Percentiles rank a stretch among this genome's conserved stretches.
phyloP scores from a whole-genome alignment of 2,113 vertebrate species.

The Aplodontia rufa region DNA sequence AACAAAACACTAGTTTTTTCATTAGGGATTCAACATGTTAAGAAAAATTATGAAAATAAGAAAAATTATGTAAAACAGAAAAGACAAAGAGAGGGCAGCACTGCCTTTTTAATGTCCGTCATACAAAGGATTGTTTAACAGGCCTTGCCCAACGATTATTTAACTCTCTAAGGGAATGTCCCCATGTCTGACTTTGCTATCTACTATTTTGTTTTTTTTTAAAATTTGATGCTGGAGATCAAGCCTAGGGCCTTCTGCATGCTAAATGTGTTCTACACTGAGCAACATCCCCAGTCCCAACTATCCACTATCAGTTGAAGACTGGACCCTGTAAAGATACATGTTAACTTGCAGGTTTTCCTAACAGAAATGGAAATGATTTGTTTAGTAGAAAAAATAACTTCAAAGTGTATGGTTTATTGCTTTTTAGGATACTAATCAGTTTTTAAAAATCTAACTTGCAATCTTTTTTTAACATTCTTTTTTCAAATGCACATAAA shows the following conservation, averaged over 20 bases:
- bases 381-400: slow-evolving; percentile 15
- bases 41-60: not conserved
- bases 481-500: slow-evolving; percentile 41
- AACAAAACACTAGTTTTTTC: not conserved
- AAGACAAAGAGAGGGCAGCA: not conserved
- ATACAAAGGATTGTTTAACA: not conserved
- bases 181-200: not conserved
- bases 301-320: not conserved
- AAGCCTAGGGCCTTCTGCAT: not conserved
- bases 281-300: not conserved
- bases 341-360: not conserved
- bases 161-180: not conserved
- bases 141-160: not conserved
- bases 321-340: not conserved
- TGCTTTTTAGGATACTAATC: not conserved
- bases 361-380: slow-evolving; percentile 32
- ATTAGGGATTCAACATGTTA: not conserved
- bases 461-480: not conserved
- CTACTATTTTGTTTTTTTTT: not conserved
- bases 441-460: slow-evolving; percentile 19
- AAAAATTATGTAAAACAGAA: not conserved
- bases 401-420: not conserved
- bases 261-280: not conserved
- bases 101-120: not conserved
- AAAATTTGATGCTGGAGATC: not conserved